Evolutionary conservation across 1,140 invertebrate genomes (phyloP), one percentile per base, ranked within the genome.

Genomic region (Hylaeus volcanicus): DNA sequence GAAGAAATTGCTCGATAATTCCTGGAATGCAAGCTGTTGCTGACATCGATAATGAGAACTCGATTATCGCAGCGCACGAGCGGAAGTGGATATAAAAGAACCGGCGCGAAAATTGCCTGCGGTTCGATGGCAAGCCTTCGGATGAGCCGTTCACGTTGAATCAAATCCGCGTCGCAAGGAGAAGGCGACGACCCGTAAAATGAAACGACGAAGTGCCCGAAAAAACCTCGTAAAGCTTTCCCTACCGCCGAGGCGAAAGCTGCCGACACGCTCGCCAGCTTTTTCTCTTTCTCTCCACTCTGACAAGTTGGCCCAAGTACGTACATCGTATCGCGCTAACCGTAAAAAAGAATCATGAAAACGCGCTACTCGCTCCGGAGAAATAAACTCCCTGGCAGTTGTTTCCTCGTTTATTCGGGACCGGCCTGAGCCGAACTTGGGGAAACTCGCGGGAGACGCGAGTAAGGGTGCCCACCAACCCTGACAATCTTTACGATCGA

Each of bases 121-220:
- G 41, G 79, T 80, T 56, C 72, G 66, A 83, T 69, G 53, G 61
- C 73, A 65, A 48, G 64, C 79, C 72, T 48, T 51, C 55, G 73
- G 71, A 83, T 81, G 81, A 79, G 56, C 81, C 80, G 88, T 85
- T 84, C 78, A 80, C 78, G 84, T 83, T 87, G 77, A 91, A 90
- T 90, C 85, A 79, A 89, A 89, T 89, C 75, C 73, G 58, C 86
- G 73, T 79, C 64, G 76, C 58, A 63, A 86, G 75, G 83, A 88
- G 82, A 81, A 88, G 83, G 82, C 78, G 86, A 85, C 82, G 83
- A 83, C 78, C 88, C 89, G 86, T 91, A 88, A 91, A 90, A 88
- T 84, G 81, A 86, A 87, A 83, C 65, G 58, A 72, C 74, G 74
- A 86, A 43, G 45, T 56, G 72, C 56, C 75, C 81, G 82, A 68